phyloP scores from a whole-genome alignment of 1,140 invertebrate genomes.

The Agrilus planipennis region DNA sequence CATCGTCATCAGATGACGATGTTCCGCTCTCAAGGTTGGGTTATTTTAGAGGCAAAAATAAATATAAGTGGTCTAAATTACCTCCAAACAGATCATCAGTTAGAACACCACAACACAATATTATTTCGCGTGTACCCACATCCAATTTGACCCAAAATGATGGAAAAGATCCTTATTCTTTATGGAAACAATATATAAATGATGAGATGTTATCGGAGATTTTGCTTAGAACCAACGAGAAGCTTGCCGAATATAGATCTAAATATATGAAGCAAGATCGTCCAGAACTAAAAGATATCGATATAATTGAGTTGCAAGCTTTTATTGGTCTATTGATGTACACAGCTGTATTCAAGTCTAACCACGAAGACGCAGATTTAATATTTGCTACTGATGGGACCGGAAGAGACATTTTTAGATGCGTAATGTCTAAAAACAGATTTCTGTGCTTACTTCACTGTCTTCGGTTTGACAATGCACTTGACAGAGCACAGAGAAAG shows the following conservation, averaged over 20 bases:
- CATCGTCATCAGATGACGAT: neutral
- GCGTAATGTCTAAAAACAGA: constrained; percentile 17
- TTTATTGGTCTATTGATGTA: constrained; percentile 7
- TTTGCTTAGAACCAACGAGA: no score
- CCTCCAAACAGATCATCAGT: neutral
- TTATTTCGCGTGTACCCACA: neutral
- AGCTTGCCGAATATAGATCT: neutral
- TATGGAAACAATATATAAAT: no score
- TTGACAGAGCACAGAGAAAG: neutral
- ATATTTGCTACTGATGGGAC: constrained; percentile 22
- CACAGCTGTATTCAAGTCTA: constrained; percentile 15
- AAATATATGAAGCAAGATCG: neutral
- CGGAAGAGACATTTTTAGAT: constrained; percentile 20
- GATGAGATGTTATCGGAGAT: constrained; percentile 24
- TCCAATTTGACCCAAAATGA: neutral
- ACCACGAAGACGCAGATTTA: constrained; percentile 13
- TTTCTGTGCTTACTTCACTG: constrained; percentile 16
- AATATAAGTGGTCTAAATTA: constrained; percentile 3
- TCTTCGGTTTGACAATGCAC: constrained; percentile 15
- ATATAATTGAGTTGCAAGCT: constrained; percentile 3
- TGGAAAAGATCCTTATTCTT: neutral
- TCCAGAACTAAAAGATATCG: neutral
- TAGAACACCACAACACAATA: neutral
- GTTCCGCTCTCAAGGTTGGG: neutral
- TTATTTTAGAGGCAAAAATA: constrained; percentile 6